Conservation (phyloP, 2,797 vertebrate genomes). For the Coregonus sp. region DNA sequence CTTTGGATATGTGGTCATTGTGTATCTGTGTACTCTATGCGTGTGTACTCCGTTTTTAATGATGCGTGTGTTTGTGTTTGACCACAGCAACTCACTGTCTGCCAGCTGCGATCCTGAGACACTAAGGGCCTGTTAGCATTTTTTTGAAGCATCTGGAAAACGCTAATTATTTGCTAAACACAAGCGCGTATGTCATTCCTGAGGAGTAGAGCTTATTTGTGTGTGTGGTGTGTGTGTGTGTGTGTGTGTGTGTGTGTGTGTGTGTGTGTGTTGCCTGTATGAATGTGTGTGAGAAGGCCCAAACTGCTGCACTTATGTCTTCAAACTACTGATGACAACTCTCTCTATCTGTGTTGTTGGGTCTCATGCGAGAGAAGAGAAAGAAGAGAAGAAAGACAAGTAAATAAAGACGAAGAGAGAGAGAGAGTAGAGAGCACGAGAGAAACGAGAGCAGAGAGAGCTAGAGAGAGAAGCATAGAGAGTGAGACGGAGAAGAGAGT, state of each 20-base stretch:
- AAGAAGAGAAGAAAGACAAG: no score
- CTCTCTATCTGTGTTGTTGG: background rate
- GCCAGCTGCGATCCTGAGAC: background rate
- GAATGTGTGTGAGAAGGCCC: slow-evolving; percentile 19
- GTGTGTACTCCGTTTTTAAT: background rate
- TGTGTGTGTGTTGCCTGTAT: background rate
- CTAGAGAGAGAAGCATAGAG: no score
- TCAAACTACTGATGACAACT: background rate
- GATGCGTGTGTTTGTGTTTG: slow-evolving; percentile 1
- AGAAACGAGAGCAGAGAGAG: no score
- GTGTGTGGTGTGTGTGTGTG: slow-evolving; percentile 6
- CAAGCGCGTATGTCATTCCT: slow-evolving; percentile 12
- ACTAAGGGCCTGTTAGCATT: slow-evolving; percentile 1
- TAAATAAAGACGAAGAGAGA: no score
- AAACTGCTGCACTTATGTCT: slow-evolving; percentile 3
- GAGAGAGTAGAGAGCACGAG: no score
- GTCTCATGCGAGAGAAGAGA: no score
- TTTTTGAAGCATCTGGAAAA: slow-evolving; percentile 24
- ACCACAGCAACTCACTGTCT: background rate
- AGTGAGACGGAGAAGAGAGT: no score
- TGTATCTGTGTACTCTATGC: background rate
- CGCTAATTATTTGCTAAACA: slow-evolving; percentile 18
- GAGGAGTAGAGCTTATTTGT: slow-evolving; percentile 13
- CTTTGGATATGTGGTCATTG: background rate
- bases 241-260: slow-evolving; percentile 8